These are phyloP conservation scores for Clarias batrachus DNA, from an alignment of 2,113 vertebrate species.

Conservation along the genomic window DNA sequence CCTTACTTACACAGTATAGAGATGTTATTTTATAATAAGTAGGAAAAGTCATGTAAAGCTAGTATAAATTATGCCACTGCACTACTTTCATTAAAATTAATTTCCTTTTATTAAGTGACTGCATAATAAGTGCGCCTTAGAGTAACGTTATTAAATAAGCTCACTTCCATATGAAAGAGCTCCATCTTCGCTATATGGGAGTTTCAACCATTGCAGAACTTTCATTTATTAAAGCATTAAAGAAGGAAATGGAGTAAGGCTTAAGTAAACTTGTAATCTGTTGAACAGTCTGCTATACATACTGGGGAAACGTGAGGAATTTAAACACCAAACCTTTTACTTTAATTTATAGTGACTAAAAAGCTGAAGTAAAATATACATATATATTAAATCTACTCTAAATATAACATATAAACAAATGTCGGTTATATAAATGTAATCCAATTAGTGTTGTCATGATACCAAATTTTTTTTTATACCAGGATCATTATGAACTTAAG, in stretches of 20 bases:
- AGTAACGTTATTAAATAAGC: neutral
- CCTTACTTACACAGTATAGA: neutral
- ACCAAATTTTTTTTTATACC: no score
- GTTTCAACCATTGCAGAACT: neutral
- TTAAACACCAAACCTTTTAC: neutral
- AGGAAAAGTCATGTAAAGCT: neutral
- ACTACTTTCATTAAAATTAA: neutral
- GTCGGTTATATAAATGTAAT: neutral
- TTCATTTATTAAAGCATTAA: neutral
- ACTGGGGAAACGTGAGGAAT: neutral
- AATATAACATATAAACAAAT: neutral
- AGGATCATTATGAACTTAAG: no score
- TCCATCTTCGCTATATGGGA: neutral
- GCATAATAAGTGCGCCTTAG: neutral
- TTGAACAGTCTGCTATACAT: neutral
- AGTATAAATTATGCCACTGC: neutral
- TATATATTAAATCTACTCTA: neutral
- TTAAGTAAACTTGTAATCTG: neutral
- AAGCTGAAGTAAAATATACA: neutral
- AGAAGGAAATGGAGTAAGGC: neutral
- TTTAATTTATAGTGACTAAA: neutral
- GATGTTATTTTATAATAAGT: neutral
- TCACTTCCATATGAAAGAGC: conserved; percentile 9
- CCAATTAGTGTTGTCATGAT: neutral
- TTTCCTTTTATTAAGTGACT: conserved; percentile 12